Base-by-base conservation (phyloP, 2,797 vertebrate genomes). In the Pteronotus mesoamericanus region DNA sequence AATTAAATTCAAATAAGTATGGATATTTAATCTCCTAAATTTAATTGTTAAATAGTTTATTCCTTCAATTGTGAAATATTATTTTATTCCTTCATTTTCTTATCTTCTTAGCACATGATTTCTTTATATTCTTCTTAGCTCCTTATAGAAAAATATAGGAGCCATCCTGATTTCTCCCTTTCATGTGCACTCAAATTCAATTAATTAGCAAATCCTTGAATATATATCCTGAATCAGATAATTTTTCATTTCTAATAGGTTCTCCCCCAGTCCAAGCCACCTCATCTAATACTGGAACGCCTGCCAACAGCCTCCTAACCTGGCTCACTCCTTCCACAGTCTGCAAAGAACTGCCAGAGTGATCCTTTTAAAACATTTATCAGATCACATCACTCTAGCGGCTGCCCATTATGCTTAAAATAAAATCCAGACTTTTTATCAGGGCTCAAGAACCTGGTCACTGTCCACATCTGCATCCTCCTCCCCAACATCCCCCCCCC, bases 1-100 rank as follows among this genome's bases (percentile, higher is more conserved):
- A 77, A 92, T 83, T 80, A 72, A 86, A 94, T 72, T 91, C 29
- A 91, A 91, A 55, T 66, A 91, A 96, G 57, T 24, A 85, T 10
- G 34, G 10, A 42, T 66, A 69, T 57, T 74, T 82, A 24, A 69
- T 53, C 71, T 85, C 29, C 21, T 94, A 79, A 89, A 91, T 59
- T 59, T 68, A 64, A 64, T 24, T 57, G 16, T 74, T 37, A 86
- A 77, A 74, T 64, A 34, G 75, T 75, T 61, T 78, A 74, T 16
- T 66, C 29, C 44, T 77, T 69, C 84, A 42, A 61, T 21, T 51
- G 22, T 69, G 37, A 86, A 72, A 68, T 55, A 39, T 75, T n/a
- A 26, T 75, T 75, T 64, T 74, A 75, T 14, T 59, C 32, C 46
- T 78, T 71, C 80, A 48, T 78, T 75, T 66, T 66, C 89, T 82